Conservation (phyloP, 2,797 vertebrate genomes). For the Cheracebus regulus region DNA sequence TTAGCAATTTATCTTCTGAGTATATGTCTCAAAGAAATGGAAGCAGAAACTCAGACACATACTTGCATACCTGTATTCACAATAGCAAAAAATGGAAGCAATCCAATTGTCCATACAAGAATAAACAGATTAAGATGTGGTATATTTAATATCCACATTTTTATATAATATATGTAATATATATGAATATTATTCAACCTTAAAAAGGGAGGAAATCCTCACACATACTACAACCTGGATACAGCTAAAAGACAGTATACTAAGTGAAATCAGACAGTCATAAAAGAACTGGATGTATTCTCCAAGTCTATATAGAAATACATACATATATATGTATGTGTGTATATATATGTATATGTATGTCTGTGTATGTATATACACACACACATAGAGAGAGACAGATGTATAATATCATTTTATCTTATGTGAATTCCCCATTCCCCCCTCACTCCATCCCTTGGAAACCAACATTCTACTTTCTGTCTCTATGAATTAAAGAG, state of each 20-base stretch:
- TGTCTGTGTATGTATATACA: neutral
- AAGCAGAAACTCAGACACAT: neutral
- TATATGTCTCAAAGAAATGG: neutral
- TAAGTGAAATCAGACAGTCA: neutral
- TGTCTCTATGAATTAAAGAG: neutral
- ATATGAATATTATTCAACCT: neutral
- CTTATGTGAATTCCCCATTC: neutral
- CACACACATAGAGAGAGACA: no score
- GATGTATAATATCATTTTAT: no score
- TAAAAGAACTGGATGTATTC: neutral
- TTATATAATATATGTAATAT: neutral
- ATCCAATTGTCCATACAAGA: neutral
- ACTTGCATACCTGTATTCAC: neutral
- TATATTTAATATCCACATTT: neutral
- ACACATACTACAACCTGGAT: neutral
- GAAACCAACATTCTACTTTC: neutral
- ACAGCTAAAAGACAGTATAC: neutral
- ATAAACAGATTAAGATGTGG: neutral
- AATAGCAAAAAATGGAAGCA: neutral
- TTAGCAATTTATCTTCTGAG: neutral
- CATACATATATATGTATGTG: neutral
- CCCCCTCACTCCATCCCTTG: neutral
- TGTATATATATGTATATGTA: accelerated
- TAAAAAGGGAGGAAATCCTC: neutral
- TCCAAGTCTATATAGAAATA: neutral